Conservation (phyloP, 2,888 invertebrate species). For the Ormyrus labotus region DNA sequence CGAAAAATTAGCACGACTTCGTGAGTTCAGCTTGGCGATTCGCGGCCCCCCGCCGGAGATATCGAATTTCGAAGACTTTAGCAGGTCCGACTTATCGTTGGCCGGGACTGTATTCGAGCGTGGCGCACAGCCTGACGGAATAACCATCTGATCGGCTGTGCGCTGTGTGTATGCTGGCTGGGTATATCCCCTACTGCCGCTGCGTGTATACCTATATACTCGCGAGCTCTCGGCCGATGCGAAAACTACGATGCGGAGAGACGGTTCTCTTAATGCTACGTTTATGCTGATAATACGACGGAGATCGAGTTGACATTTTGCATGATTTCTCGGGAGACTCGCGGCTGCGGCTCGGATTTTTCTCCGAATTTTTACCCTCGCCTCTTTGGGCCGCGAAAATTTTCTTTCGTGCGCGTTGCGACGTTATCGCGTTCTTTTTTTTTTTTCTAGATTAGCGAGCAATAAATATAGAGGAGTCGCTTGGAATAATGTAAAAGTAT, state of each 20-base stretch:
- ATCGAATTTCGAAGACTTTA: slow-evolving; percentile 55
- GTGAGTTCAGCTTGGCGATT: slow-evolving; percentile 60
- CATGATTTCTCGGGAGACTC: not conserved
- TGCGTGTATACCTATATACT: not conserved
- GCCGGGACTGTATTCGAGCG: slow-evolving; percentile 21
- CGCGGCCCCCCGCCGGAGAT: slow-evolving; percentile 53
- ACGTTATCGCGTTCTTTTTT: too few relatives aligned
- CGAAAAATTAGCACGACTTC: slow-evolving; percentile 67
- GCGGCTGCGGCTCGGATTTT: not conserved
- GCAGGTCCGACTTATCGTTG: slow-evolving; percentile 9
- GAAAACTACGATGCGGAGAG: slow-evolving; percentile 3
- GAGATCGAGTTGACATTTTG: slow-evolving; percentile 29
- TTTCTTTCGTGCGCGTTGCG: too few relatives aligned
- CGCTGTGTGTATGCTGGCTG: not conserved
- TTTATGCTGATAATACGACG: slow-evolving; percentile 37
- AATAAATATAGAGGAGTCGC: too few relatives aligned
- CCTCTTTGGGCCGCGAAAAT: too few relatives aligned
- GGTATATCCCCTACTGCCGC: too few relatives aligned
- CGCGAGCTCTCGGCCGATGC: not conserved
- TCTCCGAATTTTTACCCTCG: not conserved
- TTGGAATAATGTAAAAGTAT: too few relatives aligned
- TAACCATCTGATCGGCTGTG: slow-evolving; percentile 45
- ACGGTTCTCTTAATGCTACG: slow-evolving; percentile 4
- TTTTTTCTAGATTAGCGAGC: too few relatives aligned
- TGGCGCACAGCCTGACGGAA: slow-evolving; percentile 10